Conservation (phyloP, 2,797 vertebrate genomes). For the Benthosema pterotum region DNA sequence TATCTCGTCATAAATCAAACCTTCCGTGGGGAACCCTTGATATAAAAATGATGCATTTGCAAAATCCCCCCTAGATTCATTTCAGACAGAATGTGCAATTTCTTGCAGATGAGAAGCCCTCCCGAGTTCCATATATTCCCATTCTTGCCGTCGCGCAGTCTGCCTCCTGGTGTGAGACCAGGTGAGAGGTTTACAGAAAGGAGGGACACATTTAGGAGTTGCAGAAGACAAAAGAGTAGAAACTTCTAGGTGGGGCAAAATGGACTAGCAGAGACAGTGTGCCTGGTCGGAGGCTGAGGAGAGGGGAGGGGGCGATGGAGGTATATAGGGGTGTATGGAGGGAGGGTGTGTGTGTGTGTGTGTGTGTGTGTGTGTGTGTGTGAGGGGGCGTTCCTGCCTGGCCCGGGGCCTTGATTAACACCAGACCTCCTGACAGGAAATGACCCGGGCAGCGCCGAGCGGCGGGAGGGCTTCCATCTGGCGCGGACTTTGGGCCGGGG, state of each 20-base stretch:
- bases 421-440: constrained; percentile 86
- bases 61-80: too few species aligned
- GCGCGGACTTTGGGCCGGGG: constrained; percentile 53
- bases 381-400: constrained; percentile 67
- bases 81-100: too few species aligned
- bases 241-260: constrained; percentile 27
- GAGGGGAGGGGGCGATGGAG: constrained; percentile 47
- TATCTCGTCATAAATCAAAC: too few species aligned
- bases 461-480: constrained; percentile 83
- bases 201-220: constrained; percentile 1
- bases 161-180: too few species aligned
- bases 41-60: too few species aligned
- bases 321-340: constrained; percentile 26
- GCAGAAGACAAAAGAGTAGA: constrained; percentile 50
- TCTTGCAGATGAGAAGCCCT: too few species aligned
- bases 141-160: too few species aligned
- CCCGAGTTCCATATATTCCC: too few species aligned
- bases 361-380: not conserved
- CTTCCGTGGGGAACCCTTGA: too few species aligned
- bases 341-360: constrained; percentile 23
- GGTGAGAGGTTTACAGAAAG: constrained; percentile 38
- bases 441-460: constrained; percentile 81
- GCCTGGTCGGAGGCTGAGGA: constrained; percentile 40
- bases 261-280: constrained; percentile 21
- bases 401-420: constrained; percentile 83